Base-by-base conservation (phyloP, 2,797 vertebrate genomes). In the Rhabdomys pumilio region DNA sequence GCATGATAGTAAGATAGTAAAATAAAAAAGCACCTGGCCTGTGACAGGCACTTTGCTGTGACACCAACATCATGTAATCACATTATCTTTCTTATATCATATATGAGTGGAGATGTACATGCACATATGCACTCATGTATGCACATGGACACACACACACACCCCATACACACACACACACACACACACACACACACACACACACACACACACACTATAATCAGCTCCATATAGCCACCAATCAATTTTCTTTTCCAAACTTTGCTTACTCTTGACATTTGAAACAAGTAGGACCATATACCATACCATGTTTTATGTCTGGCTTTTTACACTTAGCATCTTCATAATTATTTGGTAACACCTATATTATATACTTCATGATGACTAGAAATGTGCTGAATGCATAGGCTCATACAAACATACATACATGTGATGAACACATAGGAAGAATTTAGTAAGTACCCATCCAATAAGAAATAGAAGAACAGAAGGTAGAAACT, bases 321-420 rank as follows among this genome's bases (percentile, higher is more conserved):
- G 63, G 3, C 4, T 93, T 96, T 47, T 92, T 59, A 90, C 65
- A 91, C n/a, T 67, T 41, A 76, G 65, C 61, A 73, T 88, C 85
- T 96, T 24, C 77, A 72, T 19, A 6, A 63, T 76, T 24, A 57
- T 79, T 41, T 53, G 6, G 29, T 57, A 87, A 17, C 15, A 55
- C 24, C 6, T 55, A n/a, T 86, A 86, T 10, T 69, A 22, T 6
- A 79, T 34, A 87, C 79, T 87, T 29, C 9, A 47, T 83, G 44
- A 26, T 89, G 13, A 14, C n/a, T 91, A 93, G 61, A 22, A 41
- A 91, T 75, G 41, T 89, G 38, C 13, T 85, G 8, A 10, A 50
- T 11, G 55, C 17, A 87, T 24, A 72, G 34, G n/a, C 69, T 72
- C 34, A 72, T 69, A 69, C 38, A 38, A 38, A 38, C 67, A 69